phyloP scores from a whole-genome alignment of 2,888 invertebrate species.

The Platycnemis pennipes region DNA sequence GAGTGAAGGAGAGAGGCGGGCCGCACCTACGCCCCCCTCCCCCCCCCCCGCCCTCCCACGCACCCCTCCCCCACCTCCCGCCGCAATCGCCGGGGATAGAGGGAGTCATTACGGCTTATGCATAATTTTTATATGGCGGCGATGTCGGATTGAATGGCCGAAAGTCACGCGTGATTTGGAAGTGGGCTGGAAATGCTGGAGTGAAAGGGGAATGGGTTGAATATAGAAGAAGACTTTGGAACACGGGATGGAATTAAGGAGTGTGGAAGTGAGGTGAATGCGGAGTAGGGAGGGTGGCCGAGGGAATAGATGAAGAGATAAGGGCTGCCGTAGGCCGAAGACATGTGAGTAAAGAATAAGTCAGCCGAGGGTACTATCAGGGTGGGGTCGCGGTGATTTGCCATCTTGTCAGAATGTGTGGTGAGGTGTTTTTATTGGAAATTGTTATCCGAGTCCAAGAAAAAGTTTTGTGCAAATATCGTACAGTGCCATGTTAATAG shows the following conservation, averaged over 20 bases:
- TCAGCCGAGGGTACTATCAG: neutral
- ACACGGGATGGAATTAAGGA: neutral
- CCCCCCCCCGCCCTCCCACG: neutral
- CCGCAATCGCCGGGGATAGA: neutral
- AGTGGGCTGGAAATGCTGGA: neutral
- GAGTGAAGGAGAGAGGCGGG: neutral
- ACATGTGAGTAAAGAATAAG: neutral
- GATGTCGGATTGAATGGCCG: constrained; percentile 5
- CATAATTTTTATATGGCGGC: constrained; percentile 34
- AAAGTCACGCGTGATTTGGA: constrained; percentile 51
- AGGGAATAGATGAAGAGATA: neutral
- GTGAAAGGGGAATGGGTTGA: neutral
- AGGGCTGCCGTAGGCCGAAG: neutral
- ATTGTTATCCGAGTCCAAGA: too few species aligned
- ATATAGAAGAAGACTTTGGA: neutral
- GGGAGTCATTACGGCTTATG: constrained; percentile 35
- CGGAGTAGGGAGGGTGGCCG: neutral
- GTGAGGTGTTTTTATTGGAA: too few species aligned
- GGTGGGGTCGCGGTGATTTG: neutral
- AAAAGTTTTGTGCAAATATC: too few species aligned
- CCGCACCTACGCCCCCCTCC: neutral
- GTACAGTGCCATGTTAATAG: too few species aligned
- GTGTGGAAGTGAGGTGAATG: neutral
- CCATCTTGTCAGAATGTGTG: too few species aligned
- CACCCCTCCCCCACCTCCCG: neutral